Evolutionary conservation across 2,888 invertebrate species (phyloP).

Genomic region (Mythimna vitellina): DNA sequence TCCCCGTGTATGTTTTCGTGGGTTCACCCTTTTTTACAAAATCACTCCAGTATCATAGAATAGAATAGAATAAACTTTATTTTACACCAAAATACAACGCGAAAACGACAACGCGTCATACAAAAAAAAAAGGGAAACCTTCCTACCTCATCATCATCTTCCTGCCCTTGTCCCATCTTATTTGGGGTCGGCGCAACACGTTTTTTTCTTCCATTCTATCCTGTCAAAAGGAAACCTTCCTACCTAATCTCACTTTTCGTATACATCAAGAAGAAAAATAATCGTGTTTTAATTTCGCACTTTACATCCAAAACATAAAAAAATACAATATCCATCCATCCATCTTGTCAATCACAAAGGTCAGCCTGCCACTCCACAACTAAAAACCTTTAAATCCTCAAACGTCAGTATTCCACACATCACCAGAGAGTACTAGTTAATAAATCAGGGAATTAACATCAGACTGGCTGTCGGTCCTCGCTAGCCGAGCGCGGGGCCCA

Average conservation of each 20-base stretch:
- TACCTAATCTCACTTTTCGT: not conserved
- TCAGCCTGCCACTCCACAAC: not conserved
- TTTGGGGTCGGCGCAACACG: too few relatives aligned
- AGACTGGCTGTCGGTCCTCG: constrained; percentile 53
- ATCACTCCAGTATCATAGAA: too few relatives aligned
- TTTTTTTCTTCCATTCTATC: too few relatives aligned
- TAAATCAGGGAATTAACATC: constrained; percentile 67
- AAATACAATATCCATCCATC: not conserved
- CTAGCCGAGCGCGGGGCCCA: constrained; percentile 39
- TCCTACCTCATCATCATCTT: not conserved
- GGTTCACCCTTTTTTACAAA: too few relatives aligned
- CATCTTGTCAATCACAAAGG: not conserved
- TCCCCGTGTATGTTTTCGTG: too few relatives aligned
- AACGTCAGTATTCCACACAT: constrained; percentile 10
- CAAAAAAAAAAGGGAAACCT: not conserved
- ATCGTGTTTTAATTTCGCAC: not conserved
- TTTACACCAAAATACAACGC: too few relatives aligned
- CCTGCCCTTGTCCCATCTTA: too few relatives aligned
- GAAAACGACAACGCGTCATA: too few relatives aligned
- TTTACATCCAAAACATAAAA: not conserved
- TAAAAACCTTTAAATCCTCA: not conserved
- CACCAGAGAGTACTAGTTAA: constrained; percentile 56
- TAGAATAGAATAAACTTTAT: too few relatives aligned
- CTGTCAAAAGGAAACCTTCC: not conserved
- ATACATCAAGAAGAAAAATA: not conserved